Conservation (phyloP, 2,888 invertebrate species). For the Psylliodes chrysocephalus region DNA sequence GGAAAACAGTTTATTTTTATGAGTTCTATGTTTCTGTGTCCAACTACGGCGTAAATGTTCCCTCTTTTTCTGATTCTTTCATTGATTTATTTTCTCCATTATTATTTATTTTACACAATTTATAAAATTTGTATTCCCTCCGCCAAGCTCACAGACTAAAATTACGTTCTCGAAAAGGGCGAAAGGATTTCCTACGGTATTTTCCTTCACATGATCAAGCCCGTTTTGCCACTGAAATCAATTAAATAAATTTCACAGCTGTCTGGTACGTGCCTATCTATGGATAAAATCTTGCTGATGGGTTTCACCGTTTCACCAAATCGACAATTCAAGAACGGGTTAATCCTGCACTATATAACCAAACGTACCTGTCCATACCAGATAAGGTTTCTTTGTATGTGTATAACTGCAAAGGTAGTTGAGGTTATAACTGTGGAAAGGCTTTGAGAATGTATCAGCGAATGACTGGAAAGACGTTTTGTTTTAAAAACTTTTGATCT, state of each 20-base stretch:
- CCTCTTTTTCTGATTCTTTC: no score
- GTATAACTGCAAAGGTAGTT: neutral
- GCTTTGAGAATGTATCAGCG: no score
- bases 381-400: constrained; percentile 1
- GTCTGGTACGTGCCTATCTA: constrained; percentile 21
- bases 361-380: neutral
- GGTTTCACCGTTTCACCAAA: constrained; percentile 8
- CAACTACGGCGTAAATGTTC: no score
- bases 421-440: neutral
- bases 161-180: neutral
- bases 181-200: neutral
- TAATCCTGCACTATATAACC: neutral
- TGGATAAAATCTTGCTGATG: constrained; percentile 18
- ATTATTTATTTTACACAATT: no score
- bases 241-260: constrained; percentile 25
- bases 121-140: no score
- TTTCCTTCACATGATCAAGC: constrained; percentile 1
- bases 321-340: neutral
- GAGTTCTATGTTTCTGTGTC: no score
- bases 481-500: no score
- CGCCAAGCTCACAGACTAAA: neutral
- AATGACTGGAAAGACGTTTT: no score
- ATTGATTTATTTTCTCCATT: no score
- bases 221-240: constrained; percentile 9
- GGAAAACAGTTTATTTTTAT: no score